Conservation (phyloP, 23 tunicate genomes). For the Ciona savignyi region DNA sequence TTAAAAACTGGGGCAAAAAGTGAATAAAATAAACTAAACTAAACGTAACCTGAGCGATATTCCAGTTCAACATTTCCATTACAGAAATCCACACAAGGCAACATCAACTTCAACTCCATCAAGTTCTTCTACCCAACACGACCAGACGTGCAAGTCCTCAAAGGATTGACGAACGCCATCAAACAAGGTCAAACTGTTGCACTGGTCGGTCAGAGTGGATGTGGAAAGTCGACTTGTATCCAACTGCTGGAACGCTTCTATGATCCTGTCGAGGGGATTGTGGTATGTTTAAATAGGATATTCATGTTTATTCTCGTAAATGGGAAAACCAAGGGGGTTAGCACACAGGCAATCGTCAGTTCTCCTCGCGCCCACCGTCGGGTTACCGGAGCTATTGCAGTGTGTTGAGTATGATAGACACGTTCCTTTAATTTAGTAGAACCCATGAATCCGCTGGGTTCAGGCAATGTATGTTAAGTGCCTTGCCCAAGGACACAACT, state of each 20-base stretch:
- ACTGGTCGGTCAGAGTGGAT: slow-evolving; percentile 68
- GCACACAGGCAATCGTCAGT: not conserved
- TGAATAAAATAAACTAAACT: no score
- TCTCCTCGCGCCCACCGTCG: not conserved
- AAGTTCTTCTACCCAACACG: slow-evolving; percentile 56
- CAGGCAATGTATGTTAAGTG: no score
- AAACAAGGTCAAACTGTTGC: slow-evolving; percentile 62
- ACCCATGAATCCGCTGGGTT: no score
- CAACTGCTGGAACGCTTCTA: slow-evolving; percentile 58
- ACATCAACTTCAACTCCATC: slow-evolving; percentile 14
- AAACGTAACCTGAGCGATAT: not conserved
- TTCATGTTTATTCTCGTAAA: not conserved
- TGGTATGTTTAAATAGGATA: slow-evolving; percentile 14
- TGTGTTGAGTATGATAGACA: not conserved
- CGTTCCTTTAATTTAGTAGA: no score
- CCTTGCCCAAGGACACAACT: no score
- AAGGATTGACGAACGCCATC: slow-evolving; percentile 20
- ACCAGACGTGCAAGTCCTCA: slow-evolving; percentile 41
- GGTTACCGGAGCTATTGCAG: not conserved
- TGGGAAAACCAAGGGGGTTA: not conserved
- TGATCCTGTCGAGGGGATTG: slow-evolving; percentile 36
- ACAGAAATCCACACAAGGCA: slow-evolving; percentile 3
- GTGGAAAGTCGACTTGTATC: slow-evolving; percentile 67
- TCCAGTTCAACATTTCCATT: not conserved
- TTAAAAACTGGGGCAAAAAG: not conserved